A percentile compares a stretch with the other conserved stretches of the same genome.
Conservation (phyloP, 1,140 invertebrate genomes). For the Drosophila ohnishii region DNA sequence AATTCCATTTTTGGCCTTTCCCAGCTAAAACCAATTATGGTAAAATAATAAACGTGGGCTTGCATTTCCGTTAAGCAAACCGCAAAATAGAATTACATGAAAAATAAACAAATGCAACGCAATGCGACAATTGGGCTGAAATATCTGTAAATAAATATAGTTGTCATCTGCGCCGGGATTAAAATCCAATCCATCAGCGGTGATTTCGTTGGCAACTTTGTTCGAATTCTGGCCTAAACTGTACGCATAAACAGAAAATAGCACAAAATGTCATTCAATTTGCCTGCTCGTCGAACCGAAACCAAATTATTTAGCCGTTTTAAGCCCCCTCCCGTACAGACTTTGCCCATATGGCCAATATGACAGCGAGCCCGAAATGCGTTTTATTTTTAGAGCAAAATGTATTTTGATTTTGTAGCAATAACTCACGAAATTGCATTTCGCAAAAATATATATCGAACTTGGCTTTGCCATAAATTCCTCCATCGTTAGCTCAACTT, state of each 20-base stretch:
- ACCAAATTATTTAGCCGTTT: constrained; percentile 25
- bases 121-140: constrained; percentile 40
- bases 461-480: background rate
- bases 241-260: constrained; percentile 2
- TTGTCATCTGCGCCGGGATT: constrained; percentile 23
- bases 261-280: constrained; percentile 32
- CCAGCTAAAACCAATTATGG: constrained; percentile 29
- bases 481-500: constrained; percentile 6
- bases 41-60: constrained; percentile 30
- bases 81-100: constrained; percentile 34
- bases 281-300: constrained; percentile 9
- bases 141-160: constrained; percentile 24
- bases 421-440: constrained; percentile 16
- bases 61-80: constrained; percentile 36
- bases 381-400: constrained; percentile 11
- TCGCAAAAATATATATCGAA: background rate
- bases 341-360: constrained; percentile 13
- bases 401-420: constrained; percentile 8
- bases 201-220: constrained; percentile 11
- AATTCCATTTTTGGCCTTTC: constrained; percentile 10
- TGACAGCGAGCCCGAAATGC: constrained; percentile 8
- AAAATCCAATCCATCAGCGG: constrained; percentile 38
- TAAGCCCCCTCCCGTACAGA: background rate
- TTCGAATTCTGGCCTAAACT: constrained; percentile 12
- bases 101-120: constrained; percentile 35